Evolutionary conservation across 2,888 invertebrate species (phyloP).

Genomic region (Phengaris alcon): DNA sequence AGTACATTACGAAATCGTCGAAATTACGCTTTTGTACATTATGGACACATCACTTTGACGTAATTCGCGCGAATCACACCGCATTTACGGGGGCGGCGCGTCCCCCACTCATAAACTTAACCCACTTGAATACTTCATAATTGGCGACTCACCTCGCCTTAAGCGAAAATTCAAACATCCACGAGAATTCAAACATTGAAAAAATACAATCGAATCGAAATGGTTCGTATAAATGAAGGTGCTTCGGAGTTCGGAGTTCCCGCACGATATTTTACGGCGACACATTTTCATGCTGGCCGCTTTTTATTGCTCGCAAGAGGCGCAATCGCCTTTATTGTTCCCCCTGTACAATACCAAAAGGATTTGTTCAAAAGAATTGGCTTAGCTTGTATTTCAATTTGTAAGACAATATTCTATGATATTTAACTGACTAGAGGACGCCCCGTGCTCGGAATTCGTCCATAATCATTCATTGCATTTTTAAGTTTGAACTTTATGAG

Average conservation of each 20-base stretch:
- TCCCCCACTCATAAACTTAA: too few species aligned
- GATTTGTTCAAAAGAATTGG: background rate
- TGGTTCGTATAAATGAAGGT: constrained; percentile 5
- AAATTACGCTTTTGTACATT: too few species aligned
- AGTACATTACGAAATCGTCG: too few species aligned
- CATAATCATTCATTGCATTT: too few species aligned
- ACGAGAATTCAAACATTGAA: background rate
- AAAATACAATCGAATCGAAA: constrained; percentile 13
- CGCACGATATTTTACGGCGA: constrained; percentile 6
- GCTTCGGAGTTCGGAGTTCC: background rate
- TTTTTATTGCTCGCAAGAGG: constrained; percentile 7
- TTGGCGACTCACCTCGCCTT: background rate
- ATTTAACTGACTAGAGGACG: too few species aligned
- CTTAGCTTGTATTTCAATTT: background rate
- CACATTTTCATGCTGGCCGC: constrained; percentile 16
- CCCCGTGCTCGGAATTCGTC: too few species aligned
- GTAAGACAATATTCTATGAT: background rate
- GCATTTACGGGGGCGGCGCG: too few species aligned
- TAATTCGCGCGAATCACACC: too few species aligned
- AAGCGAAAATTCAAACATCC: background rate
- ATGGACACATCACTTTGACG: too few species aligned
- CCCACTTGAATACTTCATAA: too few species aligned
- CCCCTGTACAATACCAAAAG: background rate
- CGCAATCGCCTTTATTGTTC: constrained; percentile 9
- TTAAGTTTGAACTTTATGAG: too few species aligned